Evolutionary conservation across 2,797 vertebrate genomes (phyloP).

Genomic region (Hyperoplus immaculatus): DNA sequence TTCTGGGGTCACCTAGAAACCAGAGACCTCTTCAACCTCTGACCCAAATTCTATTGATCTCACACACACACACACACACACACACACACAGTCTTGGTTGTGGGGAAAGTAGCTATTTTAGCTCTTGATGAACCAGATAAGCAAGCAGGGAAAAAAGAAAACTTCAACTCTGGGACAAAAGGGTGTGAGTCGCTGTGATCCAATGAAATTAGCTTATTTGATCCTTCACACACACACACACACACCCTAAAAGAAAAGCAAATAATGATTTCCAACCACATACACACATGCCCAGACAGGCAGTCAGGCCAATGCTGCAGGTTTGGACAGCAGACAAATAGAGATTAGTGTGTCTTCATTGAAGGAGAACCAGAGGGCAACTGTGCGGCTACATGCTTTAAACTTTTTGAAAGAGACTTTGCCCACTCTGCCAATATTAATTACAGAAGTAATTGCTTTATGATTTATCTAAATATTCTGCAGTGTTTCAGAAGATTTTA

Average conservation of each 20-base stretch:
- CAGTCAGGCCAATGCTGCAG: constrained; percentile 41
- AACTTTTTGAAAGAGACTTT: constrained; percentile 3
- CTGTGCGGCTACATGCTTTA: constrained; percentile 24
- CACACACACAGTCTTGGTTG: constrained; percentile 14
- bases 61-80: constrained; percentile 17
- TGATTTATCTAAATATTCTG: neutral
- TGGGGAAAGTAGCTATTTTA: constrained; percentile 1
- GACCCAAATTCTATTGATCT: constrained; percentile 33
- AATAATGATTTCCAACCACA: constrained; percentile 20
- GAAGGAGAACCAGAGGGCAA: constrained; percentile 47
- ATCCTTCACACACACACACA: neutral
- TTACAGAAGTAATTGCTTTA: neutral
- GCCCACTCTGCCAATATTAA: neutral
- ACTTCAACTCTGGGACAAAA: neutral
- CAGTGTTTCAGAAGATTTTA: neutral
- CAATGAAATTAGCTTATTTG: constrained; percentile 12
- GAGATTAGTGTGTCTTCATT: constrained; percentile 47
- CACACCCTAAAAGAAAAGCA: neutral
- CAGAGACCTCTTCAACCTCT: constrained; percentile 26
- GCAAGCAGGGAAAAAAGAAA: neutral
- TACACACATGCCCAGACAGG: constrained; percentile 46
- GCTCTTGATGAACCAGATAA: constrained; percentile 15
- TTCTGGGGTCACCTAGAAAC: constrained; percentile 40
- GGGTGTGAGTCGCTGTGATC: constrained; percentile 15
- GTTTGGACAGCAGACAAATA: constrained; percentile 45